Evolutionary conservation across 1,140 invertebrate species (phyloP).

Genomic region (Asbolus verrucosus): DNA sequence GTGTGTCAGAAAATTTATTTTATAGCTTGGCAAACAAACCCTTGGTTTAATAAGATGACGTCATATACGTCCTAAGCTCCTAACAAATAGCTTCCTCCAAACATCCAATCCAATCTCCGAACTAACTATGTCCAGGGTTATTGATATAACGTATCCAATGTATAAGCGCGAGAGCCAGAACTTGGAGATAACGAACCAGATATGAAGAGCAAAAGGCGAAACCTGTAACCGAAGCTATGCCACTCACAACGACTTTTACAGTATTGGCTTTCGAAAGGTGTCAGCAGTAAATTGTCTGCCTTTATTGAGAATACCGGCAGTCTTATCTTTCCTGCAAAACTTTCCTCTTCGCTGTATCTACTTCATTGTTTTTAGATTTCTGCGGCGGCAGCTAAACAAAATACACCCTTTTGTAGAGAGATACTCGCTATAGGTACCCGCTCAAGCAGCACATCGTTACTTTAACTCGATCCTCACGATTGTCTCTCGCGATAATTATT

Average conservation of each 20-base stretch:
- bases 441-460: conserved; percentile 33
- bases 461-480: conserved; percentile 34
- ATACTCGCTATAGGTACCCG: conserved; percentile 27
- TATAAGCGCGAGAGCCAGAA: conserved; percentile 42
- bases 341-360: conserved; percentile 43
- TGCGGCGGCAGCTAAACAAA: conserved; percentile 30
- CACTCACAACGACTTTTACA: conserved; percentile 45
- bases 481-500: conserved; percentile 28
- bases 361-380: conserved; percentile 39
- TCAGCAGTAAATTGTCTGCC: conserved; percentile 50
- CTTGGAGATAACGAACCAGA: conserved; percentile 40
- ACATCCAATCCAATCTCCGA: conserved; percentile 52
- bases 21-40: conserved; percentile 59
- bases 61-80: conserved; percentile 55
- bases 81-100: conserved; percentile 56
- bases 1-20: conserved; percentile 59
- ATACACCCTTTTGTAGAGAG: conserved; percentile 24
- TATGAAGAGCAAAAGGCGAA: conserved; percentile 30
- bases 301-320: conserved; percentile 48
- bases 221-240: conserved; percentile 31
- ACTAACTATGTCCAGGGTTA: conserved; percentile 51
- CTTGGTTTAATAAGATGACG: conserved; percentile 59
- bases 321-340: conserved; percentile 49
- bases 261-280: conserved; percentile 50
- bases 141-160: conserved; percentile 49